These are phyloP conservation scores for Brachyptera risi DNA, from an alignment of 2,888 invertebrate species.

Conservation along the genomic window DNA sequence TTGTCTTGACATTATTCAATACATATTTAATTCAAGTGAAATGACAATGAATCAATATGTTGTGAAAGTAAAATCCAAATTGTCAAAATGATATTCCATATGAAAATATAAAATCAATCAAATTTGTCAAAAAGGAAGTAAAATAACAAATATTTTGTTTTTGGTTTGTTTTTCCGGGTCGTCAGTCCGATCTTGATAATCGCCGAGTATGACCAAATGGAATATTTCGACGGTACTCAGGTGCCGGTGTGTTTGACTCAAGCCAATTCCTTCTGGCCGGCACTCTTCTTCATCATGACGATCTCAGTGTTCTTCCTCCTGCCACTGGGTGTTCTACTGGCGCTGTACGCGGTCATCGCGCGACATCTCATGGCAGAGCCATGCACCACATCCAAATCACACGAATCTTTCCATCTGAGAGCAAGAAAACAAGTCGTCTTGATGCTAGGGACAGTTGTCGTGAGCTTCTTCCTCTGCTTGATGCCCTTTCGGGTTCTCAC, in stretches of 20 bases:
- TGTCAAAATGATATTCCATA: background rate
- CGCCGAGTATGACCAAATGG: conserved; percentile 64
- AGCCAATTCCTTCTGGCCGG: conserved; percentile 70
- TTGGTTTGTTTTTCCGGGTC: conserved; percentile 6
- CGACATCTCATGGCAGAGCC: conserved; percentile 65
- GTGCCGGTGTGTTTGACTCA: conserved; percentile 75
- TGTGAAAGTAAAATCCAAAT: background rate
- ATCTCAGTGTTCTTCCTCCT: conserved; percentile 76
- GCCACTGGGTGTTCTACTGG: conserved; percentile 72
- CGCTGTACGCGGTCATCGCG: conserved; percentile 79
- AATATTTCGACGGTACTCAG: conserved; percentile 64
- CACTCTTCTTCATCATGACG: conserved; percentile 71
- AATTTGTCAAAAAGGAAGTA: background rate
- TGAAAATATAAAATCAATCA: background rate
- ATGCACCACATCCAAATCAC: conserved; percentile 50
- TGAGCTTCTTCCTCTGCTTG: conserved; percentile 83
- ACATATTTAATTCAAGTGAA: background rate
- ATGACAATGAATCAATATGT: background rate
- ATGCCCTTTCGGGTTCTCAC: conserved; percentile 82
- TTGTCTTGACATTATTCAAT: background rate
- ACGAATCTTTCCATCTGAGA: conserved; percentile 64
- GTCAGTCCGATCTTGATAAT: conserved; percentile 45
- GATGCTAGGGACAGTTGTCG: conserved; percentile 81
- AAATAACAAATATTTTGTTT: conserved; percentile 15
- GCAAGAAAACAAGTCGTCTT: conserved; percentile 79